A percentile compares a stretch with the other conserved stretches of the same genome.
These are phyloP conservation scores for Xestoiulus laeticollis DNA, from an alignment of 2,888 invertebrate species.

Conservation along the genomic window DNA sequence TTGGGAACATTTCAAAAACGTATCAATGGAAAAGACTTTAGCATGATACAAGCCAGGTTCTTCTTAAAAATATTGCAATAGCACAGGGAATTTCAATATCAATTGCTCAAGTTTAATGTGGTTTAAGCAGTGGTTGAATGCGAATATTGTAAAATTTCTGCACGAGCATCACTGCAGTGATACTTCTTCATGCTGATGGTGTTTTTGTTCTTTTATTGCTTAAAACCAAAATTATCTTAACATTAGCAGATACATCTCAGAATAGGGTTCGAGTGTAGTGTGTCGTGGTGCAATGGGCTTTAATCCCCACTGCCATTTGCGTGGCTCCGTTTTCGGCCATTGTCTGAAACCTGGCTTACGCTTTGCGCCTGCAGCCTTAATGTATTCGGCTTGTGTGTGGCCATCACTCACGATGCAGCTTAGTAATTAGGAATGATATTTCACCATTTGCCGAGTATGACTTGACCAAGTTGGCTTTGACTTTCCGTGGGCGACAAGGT, in stretches of 20 bases:
- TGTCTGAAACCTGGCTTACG: constrained; percentile 3
- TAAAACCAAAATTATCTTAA: background rate
- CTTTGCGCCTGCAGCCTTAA: background rate
- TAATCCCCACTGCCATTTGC: background rate
- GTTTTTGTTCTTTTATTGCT: background rate
- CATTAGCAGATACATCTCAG: background rate
- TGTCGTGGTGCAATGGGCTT: background rate
- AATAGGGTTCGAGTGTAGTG: background rate
- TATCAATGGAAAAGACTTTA: too few relatives aligned
- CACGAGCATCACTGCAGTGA: too few relatives aligned
- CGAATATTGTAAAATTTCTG: background rate
- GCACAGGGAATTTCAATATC: background rate
- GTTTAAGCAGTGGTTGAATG: background rate
- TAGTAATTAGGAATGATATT: constrained; percentile 39
- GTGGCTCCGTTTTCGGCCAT: constrained; percentile 18
- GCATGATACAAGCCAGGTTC: too few relatives aligned
- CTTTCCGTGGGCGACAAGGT: constrained; percentile 8
- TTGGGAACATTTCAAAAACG: too few relatives aligned
- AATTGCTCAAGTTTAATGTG: background rate
- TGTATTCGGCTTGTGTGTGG: background rate
- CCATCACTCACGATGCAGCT: background rate
- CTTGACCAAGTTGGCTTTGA: background rate
- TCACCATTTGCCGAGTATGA: background rate
- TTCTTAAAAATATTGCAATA: background rate
- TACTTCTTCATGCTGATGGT: background rate